Percentiles rank a stretch among this genome's conserved stretches.
phyloP scores from a whole-genome alignment of 2,113 vertebrate genomes.

The Ammodytes dubius region DNA sequence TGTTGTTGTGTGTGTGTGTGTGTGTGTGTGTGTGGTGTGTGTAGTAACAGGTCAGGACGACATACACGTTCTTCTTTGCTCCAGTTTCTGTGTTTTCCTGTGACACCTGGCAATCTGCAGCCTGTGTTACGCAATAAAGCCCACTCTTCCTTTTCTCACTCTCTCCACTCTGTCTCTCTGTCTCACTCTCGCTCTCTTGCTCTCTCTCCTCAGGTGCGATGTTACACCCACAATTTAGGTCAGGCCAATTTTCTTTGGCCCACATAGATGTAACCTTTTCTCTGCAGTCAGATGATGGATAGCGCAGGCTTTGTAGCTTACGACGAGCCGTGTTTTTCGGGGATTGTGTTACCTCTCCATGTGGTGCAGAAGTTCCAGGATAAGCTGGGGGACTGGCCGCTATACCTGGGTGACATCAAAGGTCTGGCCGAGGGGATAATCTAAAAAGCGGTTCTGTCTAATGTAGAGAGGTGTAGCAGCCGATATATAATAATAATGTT shows the following conservation, averaged over 20 bases:
- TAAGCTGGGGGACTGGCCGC: conserved; percentile 17
- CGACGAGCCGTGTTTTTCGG: conserved; percentile 6
- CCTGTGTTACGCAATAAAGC: conserved; percentile 59
- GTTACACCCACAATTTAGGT: conserved; percentile 75
- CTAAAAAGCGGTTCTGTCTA: neutral
- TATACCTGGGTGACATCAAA: conserved; percentile 22
- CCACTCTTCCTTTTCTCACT: conserved; percentile 13
- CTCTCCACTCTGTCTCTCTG: no score
- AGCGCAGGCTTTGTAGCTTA: conserved; percentile 51
- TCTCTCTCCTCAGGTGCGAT: conserved; percentile 46
- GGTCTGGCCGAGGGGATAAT: neutral
- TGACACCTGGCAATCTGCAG: conserved; percentile 15
- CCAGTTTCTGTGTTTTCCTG: conserved; percentile 46
- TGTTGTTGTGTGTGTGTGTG: no score
- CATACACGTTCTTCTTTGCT: conserved; percentile 50
- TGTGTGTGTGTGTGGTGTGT: neutral
- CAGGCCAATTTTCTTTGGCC: conserved; percentile 68
- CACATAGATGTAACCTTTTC: conserved; percentile 63
- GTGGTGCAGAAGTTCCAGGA: conserved; percentile 28
- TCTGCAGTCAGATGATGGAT: conserved; percentile 48
- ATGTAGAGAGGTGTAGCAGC: no score
- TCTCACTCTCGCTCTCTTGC: neutral
- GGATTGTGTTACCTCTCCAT: conserved; percentile 68
- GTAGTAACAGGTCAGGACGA: conserved; percentile 32
- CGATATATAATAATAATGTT: no score